Evolutionary conservation across 2,113 vertebrate genomes (phyloP), one percentile per base, ranked within the genome.

Genomic region (Romanogobio albipinnatus): DNA sequence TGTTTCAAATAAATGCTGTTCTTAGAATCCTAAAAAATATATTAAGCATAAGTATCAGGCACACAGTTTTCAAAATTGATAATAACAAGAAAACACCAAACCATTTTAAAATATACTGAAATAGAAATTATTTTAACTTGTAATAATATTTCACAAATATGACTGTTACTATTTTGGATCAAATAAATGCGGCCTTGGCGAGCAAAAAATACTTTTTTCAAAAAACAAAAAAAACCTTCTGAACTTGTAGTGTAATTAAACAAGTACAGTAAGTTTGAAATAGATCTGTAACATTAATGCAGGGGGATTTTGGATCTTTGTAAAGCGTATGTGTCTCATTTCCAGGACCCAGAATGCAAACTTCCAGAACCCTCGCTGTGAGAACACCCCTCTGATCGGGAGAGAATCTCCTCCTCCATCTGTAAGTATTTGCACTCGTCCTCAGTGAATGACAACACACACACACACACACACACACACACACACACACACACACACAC

Each of bases 341-440:
- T 26, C 82, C 93, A 99, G 98, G 97, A 97, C 96, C 91, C 98
- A 99, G 95, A 99, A 98, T 89, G 95, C 97, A 94, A 99, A 98
- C 93, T 99, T 99, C 93, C 98, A 97, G 95, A 99, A 97, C 87
- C 97, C 98, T 43, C 97, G 98, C 91, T 98, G 97, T 92, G 98
- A 99, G 95, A 99, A 99, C 92, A 99, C 98, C 22, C 98, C 98
- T 47, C 96, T 99, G 94, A 99, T 99, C 83, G 98, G 96, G 90
- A 96, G 97, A 84, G 98, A 99, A 93, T 99, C 98, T 91, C 98
- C 98, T 87, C 98, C 98, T 66, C 98, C 98, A 85, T 96, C 98
- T 90, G 98, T 99, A 96, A 98, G 98, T 96, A 84, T 89, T 9
- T 29, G 66, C 59, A 81, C 77, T 43, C 66, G 68, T 56, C 22